Evolutionary conservation across 2,888 invertebrate genomes (phyloP).

Genomic region (Protonemura montana): DNA sequence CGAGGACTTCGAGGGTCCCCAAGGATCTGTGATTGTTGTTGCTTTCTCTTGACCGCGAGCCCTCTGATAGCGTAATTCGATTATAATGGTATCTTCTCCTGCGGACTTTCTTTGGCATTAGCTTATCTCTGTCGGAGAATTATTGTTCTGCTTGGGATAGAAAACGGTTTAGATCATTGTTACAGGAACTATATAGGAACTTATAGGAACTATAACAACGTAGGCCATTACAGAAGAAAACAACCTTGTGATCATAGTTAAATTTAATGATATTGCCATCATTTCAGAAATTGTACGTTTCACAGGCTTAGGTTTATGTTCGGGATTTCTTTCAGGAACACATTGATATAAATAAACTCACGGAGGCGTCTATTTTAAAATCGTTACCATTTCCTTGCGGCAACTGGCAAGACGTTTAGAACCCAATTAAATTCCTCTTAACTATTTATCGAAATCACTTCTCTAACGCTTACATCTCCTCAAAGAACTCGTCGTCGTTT

Average conservation of each 20-base stretch:
- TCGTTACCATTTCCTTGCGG: background rate
- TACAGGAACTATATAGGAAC: background rate
- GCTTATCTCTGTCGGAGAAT: background rate
- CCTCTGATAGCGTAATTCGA: background rate
- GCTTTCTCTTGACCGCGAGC: background rate
- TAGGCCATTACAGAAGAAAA: background rate
- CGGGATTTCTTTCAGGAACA: background rate
- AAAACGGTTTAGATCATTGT: background rate
- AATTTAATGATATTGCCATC: background rate
- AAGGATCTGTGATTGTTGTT: slow-evolving; percentile 2
- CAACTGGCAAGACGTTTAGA: no score
- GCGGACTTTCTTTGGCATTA: background rate
- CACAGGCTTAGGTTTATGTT: background rate
- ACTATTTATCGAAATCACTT: no score
- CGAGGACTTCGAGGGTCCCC: background rate
- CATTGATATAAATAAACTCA: background rate
- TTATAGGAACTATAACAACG: background rate
- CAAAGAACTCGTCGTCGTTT: background rate
- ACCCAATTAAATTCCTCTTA: no score
- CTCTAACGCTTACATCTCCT: background rate
- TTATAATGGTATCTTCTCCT: background rate
- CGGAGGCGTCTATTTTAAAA: background rate
- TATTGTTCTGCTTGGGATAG: background rate
- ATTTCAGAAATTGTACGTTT: no score
- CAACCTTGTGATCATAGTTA: background rate